Conservation (phyloP, 2,888 invertebrate genomes). For the Meiosimyza decipiens region DNA sequence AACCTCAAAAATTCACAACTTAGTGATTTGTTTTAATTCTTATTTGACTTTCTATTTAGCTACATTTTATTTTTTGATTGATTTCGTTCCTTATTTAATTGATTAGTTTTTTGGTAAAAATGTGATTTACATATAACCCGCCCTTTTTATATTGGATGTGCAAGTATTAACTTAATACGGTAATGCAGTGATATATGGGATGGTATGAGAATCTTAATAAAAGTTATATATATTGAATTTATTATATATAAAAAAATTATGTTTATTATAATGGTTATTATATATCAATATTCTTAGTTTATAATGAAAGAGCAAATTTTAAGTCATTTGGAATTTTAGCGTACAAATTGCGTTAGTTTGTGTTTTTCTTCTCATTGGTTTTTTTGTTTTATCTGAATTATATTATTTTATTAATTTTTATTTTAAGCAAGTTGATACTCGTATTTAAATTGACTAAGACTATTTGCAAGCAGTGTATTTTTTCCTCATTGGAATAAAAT, state of each 20-base stretch:
- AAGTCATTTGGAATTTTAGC: not conserved
- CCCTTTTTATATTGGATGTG: slow-evolving; percentile 21
- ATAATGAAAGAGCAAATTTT: slow-evolving; percentile 1
- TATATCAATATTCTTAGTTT: not conserved
- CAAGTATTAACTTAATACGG: slow-evolving; percentile 36
- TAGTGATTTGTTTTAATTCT: slow-evolving; percentile 17
- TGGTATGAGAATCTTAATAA: slow-evolving; percentile 13
- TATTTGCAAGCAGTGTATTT: no score
- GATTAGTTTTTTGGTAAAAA: slow-evolving; percentile 6
- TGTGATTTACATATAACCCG: not conserved
- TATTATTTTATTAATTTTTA: not conserved
- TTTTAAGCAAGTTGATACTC: not conserved
- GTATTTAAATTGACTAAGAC: no score
- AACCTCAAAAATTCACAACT: slow-evolving; percentile 29
- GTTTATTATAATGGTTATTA: no score
- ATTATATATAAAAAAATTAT: not conserved
- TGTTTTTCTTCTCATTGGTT: not conserved
- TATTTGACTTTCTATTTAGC: not conserved
- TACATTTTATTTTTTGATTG: no score
- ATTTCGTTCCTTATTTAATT: not conserved
- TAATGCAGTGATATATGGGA: slow-evolving; percentile 32
- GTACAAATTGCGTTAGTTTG: not conserved
- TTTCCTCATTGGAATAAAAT: no score
- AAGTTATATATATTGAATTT: slow-evolving; percentile 9
- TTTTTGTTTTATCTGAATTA: not conserved